Conservation (phyloP, 2,888 invertebrate species). For the Crossocerus cetratus region DNA sequence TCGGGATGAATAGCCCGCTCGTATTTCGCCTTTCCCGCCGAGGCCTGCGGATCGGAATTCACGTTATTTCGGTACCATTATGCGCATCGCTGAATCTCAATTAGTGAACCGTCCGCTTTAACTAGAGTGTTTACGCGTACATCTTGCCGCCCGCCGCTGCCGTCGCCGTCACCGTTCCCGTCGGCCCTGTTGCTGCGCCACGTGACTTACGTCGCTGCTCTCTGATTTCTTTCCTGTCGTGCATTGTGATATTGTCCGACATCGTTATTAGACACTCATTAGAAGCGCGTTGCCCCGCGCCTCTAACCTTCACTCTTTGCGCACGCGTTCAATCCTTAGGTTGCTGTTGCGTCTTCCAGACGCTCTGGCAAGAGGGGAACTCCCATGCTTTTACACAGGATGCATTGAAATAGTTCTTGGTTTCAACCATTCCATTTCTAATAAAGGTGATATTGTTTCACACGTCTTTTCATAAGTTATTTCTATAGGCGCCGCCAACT, state of each 20-base stretch:
- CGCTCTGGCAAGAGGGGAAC: too few relatives aligned
- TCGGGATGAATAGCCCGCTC: conserved; percentile 69
- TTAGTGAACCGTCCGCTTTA: conserved; percentile 67
- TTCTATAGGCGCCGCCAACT: too few relatives aligned
- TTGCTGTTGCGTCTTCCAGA: too few relatives aligned
- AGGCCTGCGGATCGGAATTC: conserved; percentile 71
- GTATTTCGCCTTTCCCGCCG: conserved; percentile 56
- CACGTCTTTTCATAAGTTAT: too few relatives aligned
- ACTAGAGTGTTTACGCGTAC: conserved; percentile 35
- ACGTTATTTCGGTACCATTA: conserved; percentile 74
- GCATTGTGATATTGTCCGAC: not conserved
- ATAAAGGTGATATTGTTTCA: too few relatives aligned
- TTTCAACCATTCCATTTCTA: too few relatives aligned
- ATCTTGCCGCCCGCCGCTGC: conserved; percentile 10
- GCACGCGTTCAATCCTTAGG: too few relatives aligned
- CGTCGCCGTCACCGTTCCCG: too few relatives aligned
- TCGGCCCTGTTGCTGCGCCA: not conserved
- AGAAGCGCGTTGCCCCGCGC: conserved; percentile 2
- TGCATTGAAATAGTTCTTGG: too few relatives aligned
- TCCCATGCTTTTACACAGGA: too few relatives aligned
- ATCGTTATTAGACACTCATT: not conserved
- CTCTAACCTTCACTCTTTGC: too few relatives aligned
- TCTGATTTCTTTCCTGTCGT: not conserved
- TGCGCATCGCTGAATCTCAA: conserved; percentile 74
- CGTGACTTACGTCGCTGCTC: conserved; percentile 8